Percentiles rank a stretch among this genome's conserved stretches.
phyloP scores from a whole-genome alignment of 2,888 invertebrate species.

The Epinotia brunnichana region DNA sequence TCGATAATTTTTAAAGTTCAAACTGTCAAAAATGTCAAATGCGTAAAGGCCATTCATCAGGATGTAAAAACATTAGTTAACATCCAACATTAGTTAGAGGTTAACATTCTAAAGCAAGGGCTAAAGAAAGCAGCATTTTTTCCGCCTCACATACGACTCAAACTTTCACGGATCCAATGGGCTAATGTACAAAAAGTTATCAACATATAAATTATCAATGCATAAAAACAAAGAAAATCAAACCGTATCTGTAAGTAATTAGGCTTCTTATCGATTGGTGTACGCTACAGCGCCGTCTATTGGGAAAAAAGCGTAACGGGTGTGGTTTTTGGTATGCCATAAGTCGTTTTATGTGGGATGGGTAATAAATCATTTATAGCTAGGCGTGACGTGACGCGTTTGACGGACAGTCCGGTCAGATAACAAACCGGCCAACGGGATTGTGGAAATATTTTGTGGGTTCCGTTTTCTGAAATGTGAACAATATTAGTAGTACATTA shows the following conservation, averaged over 20 bases:
- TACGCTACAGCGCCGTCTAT: slow-evolving; percentile 24
- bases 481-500: too few relatives aligned
- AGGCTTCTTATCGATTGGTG: slow-evolving; percentile 59
- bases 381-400: slow-evolving; percentile 69
- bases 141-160: slow-evolving; percentile 49
- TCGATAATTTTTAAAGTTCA: slow-evolving; percentile 13
- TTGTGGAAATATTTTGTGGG: slow-evolving; percentile 20
- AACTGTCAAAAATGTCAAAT: slow-evolving; percentile 17
- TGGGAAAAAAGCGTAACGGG: slow-evolving; percentile 7
- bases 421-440: slow-evolving; percentile 38
- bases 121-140: slow-evolving; percentile 38
- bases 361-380: slow-evolving; percentile 71
- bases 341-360: slow-evolving; percentile 10
- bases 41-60: slow-evolving; percentile 28
- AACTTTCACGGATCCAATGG: slow-evolving; percentile 65
- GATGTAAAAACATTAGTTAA: too few relatives aligned
- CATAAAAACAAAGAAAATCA: slow-evolving; percentile 52
- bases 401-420: slow-evolving; percentile 60
- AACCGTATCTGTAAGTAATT: slow-evolving; percentile 52
- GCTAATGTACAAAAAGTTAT: slow-evolving; percentile 59
- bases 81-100: not conserved
- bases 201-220: slow-evolving; percentile 58
- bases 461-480: slow-evolving; percentile 19
- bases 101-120: slow-evolving; percentile 32
- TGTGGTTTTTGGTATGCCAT: not conserved